Evolutionary conservation across 2,797 vertebrate genomes (phyloP).

Genomic region (Spinibarbus caldwelli): DNA sequence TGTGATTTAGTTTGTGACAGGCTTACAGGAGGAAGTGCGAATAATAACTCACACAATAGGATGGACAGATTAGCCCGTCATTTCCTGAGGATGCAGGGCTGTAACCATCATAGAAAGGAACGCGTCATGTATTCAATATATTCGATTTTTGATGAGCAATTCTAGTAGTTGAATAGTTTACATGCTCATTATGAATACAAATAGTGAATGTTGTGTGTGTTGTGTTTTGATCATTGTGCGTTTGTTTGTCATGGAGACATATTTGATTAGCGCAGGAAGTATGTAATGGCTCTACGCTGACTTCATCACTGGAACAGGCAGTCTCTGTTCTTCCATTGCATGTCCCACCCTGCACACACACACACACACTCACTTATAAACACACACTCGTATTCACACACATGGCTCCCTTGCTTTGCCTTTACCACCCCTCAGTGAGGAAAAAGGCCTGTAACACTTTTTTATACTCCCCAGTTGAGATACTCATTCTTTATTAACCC

Average conservation of each 20-base stretch:
- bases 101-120: not conserved
- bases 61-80: not conserved
- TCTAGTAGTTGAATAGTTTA: not conserved
- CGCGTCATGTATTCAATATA: not conserved
- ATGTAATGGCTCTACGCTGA: slow-evolving; percentile 71
- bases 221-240: not conserved
- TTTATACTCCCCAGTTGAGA: slow-evolving; percentile 5
- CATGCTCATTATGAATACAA: too few species aligned
- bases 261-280: slow-evolving; percentile 69
- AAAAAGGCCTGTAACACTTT: slow-evolving; percentile 22
- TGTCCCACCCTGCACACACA: slow-evolving; percentile 74
- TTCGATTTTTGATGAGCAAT: not conserved
- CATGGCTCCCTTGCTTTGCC: slow-evolving; percentile 49
- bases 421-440: slow-evolving; percentile 57
- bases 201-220: not conserved
- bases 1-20: slow-evolving; percentile 26
- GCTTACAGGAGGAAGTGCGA: slow-evolving; percentile 16
- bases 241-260: slow-evolving; percentile 27
- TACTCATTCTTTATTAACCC: not conserved
- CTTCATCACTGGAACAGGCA: slow-evolving; percentile 80
- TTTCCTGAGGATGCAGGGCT: slow-evolving; percentile 23
- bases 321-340: slow-evolving; percentile 77
- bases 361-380: slow-evolving; percentile 66
- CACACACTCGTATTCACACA: slow-evolving; percentile 66
- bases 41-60: slow-evolving; percentile 4